phyloP scores from a whole-genome alignment of 2,888 invertebrate genomes.

The Drosophila setosimentum region DNA sequence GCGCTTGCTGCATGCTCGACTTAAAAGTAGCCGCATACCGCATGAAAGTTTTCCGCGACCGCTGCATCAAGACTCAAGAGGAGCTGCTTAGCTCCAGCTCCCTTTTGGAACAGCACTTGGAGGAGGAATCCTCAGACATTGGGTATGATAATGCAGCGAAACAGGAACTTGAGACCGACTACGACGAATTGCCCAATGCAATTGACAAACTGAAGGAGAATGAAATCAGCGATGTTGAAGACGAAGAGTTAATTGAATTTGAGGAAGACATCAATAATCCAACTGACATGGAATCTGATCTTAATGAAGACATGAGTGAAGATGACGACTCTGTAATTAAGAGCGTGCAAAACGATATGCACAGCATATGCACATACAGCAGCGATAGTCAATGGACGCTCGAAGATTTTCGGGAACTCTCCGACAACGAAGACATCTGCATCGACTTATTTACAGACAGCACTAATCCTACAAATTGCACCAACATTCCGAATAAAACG shows the following conservation, averaged over 20 bases:
- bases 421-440: constrained; percentile 1
- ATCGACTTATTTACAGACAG: not conserved
- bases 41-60: constrained; percentile 50
- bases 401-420: constrained; percentile 6
- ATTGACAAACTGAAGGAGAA: constrained; percentile 1
- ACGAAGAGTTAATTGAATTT: constrained; percentile 15
- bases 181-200: not conserved
- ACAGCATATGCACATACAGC: constrained; percentile 24
- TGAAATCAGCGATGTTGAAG: constrained; percentile 2
- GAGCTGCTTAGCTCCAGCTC: constrained; percentile 5
- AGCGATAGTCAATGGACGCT: constrained; percentile 21
- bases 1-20: constrained; percentile 58
- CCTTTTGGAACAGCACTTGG: not conserved
- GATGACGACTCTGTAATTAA: constrained; percentile 30
- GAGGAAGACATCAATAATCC: not conserved
- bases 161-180: not conserved
- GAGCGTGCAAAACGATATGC: constrained; percentile 32
- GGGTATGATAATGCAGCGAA: not conserved
- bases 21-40: constrained; percentile 44
- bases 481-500: not conserved
- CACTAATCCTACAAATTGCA: not conserved
- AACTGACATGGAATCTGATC: not conserved
- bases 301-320: constrained; percentile 1
- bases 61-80: constrained; percentile 53
- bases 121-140: not conserved